Base-by-base conservation (phyloP, 2,113 vertebrate species). In the Glaucidium brasilianum region DNA sequence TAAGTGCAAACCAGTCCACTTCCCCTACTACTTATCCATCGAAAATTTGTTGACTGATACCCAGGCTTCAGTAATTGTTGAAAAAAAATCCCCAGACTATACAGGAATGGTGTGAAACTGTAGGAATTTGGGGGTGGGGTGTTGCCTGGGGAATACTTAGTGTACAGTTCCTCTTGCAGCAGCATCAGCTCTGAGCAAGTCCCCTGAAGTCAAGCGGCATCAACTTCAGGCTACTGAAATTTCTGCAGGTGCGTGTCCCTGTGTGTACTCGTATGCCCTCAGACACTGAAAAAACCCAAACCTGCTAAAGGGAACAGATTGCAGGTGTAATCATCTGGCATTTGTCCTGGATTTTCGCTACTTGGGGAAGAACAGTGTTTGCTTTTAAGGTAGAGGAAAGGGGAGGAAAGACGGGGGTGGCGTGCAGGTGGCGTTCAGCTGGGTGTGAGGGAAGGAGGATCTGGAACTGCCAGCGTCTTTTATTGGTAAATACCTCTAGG, bases 301-400 rank as follows among this genome's bases (percentile, higher is more conserved):
- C 39, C 39, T 10, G 81, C 82, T 55, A 10, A 12, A 58, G 78
- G 0, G 53, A 96, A 88, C 85, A 96, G 92, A 96, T 63, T 95
- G 95, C 94, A 96, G 92, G 92, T 96, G 92, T 90, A 82, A 96
- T 93, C 95, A 92, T 26, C 95, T 96, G 96, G 95, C 88, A 90
- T 91, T 94, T 78, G n/a, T 94, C 92, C 92, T 92, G 83, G 82
- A 47, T 77, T 72, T 55, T 71, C 0, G 4, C 90, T 81, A 4
- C 26, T 84, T 91, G 39, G 79, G 88, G 84, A 96, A 71, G 72
- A 96, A 52, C 41, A 59, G 62, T 4, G 56, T 60, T 96, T 86
- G 94, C 37, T 88, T 77, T 93, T 47, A 56, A 87, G 85, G 88
- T 39, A 90, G 64, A 83, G n/a, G 69, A 52, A 30, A 84, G 49